These are phyloP conservation scores for Saguinus imperator DNA, from an alignment of 2,113 vertebrate genomes.

Conservation along the genomic window DNA sequence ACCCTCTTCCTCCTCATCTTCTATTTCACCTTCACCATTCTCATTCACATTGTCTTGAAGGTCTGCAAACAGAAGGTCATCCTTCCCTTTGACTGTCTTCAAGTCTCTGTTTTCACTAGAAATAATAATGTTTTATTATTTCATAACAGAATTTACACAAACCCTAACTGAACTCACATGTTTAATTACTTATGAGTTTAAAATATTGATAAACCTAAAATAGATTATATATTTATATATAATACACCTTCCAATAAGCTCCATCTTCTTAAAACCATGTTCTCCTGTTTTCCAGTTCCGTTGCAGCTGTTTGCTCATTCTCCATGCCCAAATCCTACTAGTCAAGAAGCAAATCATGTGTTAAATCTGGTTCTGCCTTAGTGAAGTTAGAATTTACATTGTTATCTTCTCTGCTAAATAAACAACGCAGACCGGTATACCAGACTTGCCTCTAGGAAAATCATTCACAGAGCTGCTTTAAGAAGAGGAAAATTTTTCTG, in stretches of 20 bases:
- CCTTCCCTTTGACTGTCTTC: neutral
- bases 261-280: neutral
- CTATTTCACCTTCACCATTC: neutral
- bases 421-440: neutral
- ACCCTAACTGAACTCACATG: neutral
- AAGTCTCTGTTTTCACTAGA: constrained; percentile 75
- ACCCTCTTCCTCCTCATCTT: constrained; percentile 76
- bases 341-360: neutral
- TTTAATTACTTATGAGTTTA: neutral
- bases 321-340: neutral
- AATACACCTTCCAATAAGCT: neutral
- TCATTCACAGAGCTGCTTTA: neutral
- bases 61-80: neutral
- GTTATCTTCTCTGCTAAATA: neutral
- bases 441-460: neutral
- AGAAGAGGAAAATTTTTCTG: neutral
- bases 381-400: neutral
- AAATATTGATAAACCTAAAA: neutral
- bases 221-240: neutral
- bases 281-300: neutral
- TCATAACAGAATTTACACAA: neutral
- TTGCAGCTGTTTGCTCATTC: neutral
- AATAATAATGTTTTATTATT: constrained; percentile 6
- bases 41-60: neutral
- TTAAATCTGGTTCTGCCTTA: neutral